These are phyloP conservation scores for Cybosia mesomella DNA, from an alignment of 2,888 invertebrate species.

Conservation along the genomic window DNA sequence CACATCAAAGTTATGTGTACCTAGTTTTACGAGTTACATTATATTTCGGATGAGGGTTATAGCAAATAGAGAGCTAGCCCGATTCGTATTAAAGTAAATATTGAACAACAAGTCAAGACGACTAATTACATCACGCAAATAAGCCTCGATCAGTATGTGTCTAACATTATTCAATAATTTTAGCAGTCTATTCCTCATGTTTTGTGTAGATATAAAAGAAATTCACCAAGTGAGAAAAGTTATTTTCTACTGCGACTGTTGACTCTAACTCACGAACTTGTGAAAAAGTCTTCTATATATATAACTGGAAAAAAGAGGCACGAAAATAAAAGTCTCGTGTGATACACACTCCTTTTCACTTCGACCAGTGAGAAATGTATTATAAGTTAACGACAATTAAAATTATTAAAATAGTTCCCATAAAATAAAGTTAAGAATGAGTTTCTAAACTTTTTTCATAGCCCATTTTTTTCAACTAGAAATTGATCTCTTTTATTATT, in stretches of 20 bases:
- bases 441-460: neutral
- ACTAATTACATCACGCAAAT: neutral
- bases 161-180: too few species aligned
- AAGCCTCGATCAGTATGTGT: too few species aligned
- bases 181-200: too few species aligned
- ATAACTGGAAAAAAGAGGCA: neutral
- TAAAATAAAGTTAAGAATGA: neutral
- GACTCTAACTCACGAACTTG: too few species aligned
- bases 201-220: too few species aligned
- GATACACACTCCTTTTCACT: neutral
- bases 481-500: neutral
- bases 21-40: neutral
- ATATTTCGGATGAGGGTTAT: neutral
- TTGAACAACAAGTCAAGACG: neutral
- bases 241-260: too few species aligned
- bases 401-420: neutral
- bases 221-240: too few species aligned
- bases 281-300: too few species aligned
- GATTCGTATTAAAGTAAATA: neutral
- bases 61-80: neutral
- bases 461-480: neutral
- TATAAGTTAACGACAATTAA: neutral
- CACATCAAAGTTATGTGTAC: neutral
- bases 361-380: neutral
- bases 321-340: neutral